These are phyloP conservation scores for Volucella bombylans DNA, from an alignment of 2,888 invertebrate species.

Conservation along the genomic window DNA sequence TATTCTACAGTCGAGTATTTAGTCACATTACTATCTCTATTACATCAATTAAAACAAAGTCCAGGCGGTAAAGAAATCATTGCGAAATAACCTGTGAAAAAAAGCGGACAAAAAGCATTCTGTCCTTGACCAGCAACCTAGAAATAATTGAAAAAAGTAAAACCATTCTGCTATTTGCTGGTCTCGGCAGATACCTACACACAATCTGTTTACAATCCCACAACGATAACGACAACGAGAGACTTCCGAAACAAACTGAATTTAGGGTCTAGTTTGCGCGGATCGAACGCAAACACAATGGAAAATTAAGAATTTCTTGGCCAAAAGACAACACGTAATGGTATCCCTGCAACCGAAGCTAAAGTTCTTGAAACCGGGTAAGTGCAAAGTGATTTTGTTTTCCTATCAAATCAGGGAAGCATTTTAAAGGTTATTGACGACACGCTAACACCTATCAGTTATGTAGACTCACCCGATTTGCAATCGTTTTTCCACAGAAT, in stretches of 20 bases:
- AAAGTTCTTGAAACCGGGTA: slow-evolving; percentile 70
- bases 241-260: slow-evolving; percentile 34
- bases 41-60: neutral
- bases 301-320: slow-evolving; percentile 35
- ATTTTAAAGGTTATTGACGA: too few species aligned
- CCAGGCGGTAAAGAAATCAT: neutral
- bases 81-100: neutral
- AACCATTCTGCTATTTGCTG: neutral
- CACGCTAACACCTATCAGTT: too few species aligned
- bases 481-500: too few species aligned
- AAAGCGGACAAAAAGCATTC: slow-evolving; percentile 13
- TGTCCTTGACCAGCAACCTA: slow-evolving; percentile 4
- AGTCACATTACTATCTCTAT: neutral
- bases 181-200: slow-evolving; percentile 30
- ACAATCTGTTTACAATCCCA: slow-evolving; percentile 20
- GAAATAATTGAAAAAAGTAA: neutral
- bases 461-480: too few species aligned
- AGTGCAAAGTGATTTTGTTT: slow-evolving; percentile 10
- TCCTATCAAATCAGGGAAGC: too few species aligned
- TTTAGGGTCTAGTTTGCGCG: slow-evolving; percentile 2
- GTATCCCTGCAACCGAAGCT: slow-evolving; percentile 66
- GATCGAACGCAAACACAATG: slow-evolving; percentile 29
- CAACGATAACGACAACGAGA: slow-evolving; percentile 2
- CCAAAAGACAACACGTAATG: slow-evolving; percentile 59
- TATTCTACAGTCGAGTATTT: slow-evolving; percentile 1